Evolutionary conservation across 2,888 invertebrate genomes (phyloP), one percentile per base, ranked within the genome.

Genomic region (Leptinotarsa tumamoca): DNA sequence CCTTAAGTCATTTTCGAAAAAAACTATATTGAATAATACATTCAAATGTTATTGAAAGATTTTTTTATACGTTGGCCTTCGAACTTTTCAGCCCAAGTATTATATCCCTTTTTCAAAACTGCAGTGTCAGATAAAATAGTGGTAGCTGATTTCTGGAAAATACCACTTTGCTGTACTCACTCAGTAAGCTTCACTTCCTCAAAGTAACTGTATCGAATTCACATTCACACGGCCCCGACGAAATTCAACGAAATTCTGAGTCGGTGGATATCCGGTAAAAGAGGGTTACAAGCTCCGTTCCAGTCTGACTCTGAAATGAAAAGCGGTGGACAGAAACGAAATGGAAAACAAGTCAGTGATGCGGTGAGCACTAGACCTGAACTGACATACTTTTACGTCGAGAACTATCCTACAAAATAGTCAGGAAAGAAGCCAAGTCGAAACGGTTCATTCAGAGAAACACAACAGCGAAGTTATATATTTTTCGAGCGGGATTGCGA

Each of bases 281-380:
- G 33, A 17, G 54, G 13, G 54, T 56, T 27, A 52, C 68, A 68
- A 17, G 52, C 17, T 68, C 21, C 68, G 68, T 58, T 58, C 58
- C 23, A 23, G n/a, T 56, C 43, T 43, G 69, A 33, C 43, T 69
- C 43, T 52, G 52, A 33, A 68, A 68, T 54, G 68, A 54, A 27
- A 52, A 52, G 33, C 69, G 52, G 4, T 56, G 56, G 17, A 52
- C 54, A 52, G 52, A 51, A 51, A 23, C 49, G 52, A 13, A 17
- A 54, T 27, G 27, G 58, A 58, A 58, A 58, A 58, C 58, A 58
- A 58, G 52, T 49, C 21, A 14, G 23, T 51, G 18, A 49, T 15
- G 49, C 52, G n/a, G 68, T 33, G 18, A 15, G 27, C 21, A 68
- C 52, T 18, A 69, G 69, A 69, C 56, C 54, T 69, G 69, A 69